phyloP scores from a whole-genome alignment of 2,797 vertebrate genomes.

The Rhinatrema bivittatum region DNA sequence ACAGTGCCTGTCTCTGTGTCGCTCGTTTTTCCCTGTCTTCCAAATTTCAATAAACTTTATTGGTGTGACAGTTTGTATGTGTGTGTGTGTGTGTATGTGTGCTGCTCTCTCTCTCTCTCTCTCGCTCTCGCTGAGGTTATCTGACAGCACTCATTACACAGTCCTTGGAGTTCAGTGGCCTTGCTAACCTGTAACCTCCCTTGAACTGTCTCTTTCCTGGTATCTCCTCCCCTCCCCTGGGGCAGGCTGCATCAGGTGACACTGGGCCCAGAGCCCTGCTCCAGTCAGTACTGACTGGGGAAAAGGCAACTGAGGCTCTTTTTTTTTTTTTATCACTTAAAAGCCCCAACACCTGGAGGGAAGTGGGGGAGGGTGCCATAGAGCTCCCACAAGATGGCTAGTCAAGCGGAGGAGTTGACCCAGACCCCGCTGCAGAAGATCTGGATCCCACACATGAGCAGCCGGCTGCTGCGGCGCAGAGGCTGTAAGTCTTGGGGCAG shows the following conservation, averaged over 20 bases:
- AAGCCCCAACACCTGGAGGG: too few relatives aligned
- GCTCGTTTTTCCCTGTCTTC: too few relatives aligned
- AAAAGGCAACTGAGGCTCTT: too few relatives aligned
- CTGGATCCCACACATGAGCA: conserved; percentile 70
- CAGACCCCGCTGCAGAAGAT: conserved; percentile 76
- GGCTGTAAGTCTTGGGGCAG: conserved; percentile 66
- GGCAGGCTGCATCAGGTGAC: conserved; percentile 6
- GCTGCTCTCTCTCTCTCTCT: too few relatives aligned
- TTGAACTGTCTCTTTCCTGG: neutral
- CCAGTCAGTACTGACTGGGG: neutral
- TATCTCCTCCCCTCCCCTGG: neutral
- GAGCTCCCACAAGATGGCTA: conserved; percentile 46
- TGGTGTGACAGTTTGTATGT: too few relatives aligned
- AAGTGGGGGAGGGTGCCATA: neutral
- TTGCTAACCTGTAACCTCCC: conserved; percentile 4
- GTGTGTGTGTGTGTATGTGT: too few relatives aligned
- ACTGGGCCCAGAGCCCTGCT: neutral
- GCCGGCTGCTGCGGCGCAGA: conserved; percentile 56
- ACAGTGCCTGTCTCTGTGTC: too few relatives aligned
- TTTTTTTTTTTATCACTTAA: too few relatives aligned
- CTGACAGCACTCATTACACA: conserved; percentile 30
- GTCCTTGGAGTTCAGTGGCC: conserved; percentile 29
- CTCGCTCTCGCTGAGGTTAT: conserved; percentile 12
- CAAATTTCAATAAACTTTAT: too few relatives aligned
- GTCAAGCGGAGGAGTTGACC: conserved; percentile 49